These are phyloP conservation scores for Bujurquina vittata DNA, from an alignment of 2,113 vertebrate species.

Conservation along the genomic window DNA sequence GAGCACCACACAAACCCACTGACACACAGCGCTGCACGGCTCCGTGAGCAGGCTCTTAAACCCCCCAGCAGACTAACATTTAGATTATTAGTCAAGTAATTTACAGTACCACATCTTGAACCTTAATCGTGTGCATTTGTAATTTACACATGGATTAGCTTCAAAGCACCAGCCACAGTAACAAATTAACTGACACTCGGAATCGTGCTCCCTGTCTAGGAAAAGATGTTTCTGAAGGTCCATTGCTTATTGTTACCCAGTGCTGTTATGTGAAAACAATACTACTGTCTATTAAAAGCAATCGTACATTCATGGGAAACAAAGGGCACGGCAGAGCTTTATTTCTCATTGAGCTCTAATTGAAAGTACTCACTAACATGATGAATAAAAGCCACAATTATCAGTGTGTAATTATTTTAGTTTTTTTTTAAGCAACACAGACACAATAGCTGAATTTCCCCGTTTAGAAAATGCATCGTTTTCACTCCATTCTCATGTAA, in stretches of 20 bases:
- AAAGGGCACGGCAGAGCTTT: background rate
- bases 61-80: background rate
- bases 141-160: background rate
- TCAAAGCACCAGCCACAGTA: background rate
- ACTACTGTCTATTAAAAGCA: background rate
- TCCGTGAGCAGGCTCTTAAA: background rate
- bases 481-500: too few species aligned
- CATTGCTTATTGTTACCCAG: background rate
- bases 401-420: background rate
- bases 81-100: conserved; percentile 2
- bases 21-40: background rate
- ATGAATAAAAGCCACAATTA: background rate
- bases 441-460: background rate
- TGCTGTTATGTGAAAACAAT: background rate
- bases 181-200: conserved; percentile 18
- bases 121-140: conserved; percentile 18
- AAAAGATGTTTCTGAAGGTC: background rate
- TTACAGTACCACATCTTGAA: background rate
- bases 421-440: background rate
- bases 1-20: rapidly evolving
- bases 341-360: background rate
- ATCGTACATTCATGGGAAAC: background rate
- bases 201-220: background rate
- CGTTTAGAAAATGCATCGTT: too few species aligned
- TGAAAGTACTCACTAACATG: background rate